These are phyloP conservation scores for Drosophila paracracens DNA, from an alignment of 2,888 invertebrate genomes.

Conservation along the genomic window DNA sequence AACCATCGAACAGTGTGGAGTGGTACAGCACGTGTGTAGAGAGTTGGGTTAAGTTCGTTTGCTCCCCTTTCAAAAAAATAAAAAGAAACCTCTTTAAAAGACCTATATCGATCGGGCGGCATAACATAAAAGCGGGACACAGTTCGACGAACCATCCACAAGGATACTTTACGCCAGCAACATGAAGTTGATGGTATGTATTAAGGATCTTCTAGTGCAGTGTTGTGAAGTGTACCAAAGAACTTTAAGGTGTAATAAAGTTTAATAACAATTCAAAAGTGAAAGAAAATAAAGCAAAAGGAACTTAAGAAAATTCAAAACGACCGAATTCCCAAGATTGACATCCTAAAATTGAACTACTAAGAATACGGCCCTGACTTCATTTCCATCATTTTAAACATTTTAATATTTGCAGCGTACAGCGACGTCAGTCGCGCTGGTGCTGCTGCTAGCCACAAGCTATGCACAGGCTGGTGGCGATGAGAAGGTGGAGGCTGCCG, in stretches of 20 bases:
- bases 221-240: slow-evolving; percentile 31
- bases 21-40: slow-evolving; percentile 68
- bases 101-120: slow-evolving; percentile 37
- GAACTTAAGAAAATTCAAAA: not conserved
- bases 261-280: not conserved
- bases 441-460: slow-evolving; percentile 86
- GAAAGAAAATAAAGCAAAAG: not conserved
- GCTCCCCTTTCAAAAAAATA: slow-evolving; percentile 16
- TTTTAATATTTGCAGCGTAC: slow-evolving; percentile 74
- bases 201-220: slow-evolving; percentile 35
- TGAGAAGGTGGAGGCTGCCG: slow-evolving; percentile 86
- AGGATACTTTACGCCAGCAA: slow-evolving; percentile 64
- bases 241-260: slow-evolving; percentile 4
- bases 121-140: slow-evolving; percentile 37
- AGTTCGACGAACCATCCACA: slow-evolving; percentile 51
- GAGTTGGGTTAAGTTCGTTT: slow-evolving; percentile 46
- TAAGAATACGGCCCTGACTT: not conserved
- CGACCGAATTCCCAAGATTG: not conserved
- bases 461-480: slow-evolving; percentile 85
- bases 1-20: slow-evolving; percentile 78
- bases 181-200: slow-evolving; percentile 84
- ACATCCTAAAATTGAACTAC: too few relatives aligned
- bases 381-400: not conserved
- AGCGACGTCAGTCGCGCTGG: slow-evolving; percentile 86
- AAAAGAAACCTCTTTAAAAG: not conserved